These are phyloP conservation scores for Bombus huntii DNA, from an alignment of 1,140 invertebrate species.

Conservation along the genomic window DNA sequence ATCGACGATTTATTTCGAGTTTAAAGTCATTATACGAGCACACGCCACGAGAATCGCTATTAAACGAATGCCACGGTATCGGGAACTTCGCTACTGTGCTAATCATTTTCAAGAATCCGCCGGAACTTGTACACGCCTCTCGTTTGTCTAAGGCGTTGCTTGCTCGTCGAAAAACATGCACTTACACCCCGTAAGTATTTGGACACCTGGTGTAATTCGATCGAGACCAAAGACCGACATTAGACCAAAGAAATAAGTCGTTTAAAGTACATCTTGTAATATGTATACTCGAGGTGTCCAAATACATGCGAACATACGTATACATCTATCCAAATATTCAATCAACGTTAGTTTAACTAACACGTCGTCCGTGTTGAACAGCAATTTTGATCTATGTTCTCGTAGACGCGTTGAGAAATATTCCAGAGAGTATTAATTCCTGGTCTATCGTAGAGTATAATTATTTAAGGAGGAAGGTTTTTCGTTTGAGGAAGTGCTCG, in stretches of 20 bases:
- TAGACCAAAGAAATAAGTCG: too few species aligned
- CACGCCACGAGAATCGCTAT: conserved; percentile 44
- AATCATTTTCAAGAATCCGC: conserved; percentile 68
- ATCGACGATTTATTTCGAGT: conserved; percentile 45
- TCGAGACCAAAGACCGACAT: too few species aligned
- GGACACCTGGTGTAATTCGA: too few species aligned
- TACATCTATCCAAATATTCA: neutral
- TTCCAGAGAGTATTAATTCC: conserved; percentile 35
- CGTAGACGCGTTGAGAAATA: neutral
- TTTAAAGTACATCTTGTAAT: too few species aligned
- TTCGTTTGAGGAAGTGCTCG: conserved; percentile 31
- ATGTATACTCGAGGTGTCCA: neutral
- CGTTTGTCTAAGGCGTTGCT: neutral
- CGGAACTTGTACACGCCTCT: neutral
- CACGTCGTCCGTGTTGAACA: neutral
- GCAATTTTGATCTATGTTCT: neutral
- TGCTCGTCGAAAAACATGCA: neutral
- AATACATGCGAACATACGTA: too few species aligned
- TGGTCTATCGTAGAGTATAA: conserved; percentile 14
- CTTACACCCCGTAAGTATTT: neutral
- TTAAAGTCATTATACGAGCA: conserved; percentile 49
- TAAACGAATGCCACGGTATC: conserved; percentile 52
- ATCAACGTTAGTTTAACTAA: neutral
- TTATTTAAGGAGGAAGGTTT: conserved; percentile 24
- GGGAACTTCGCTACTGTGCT: conserved; percentile 39